Percentiles rank a stretch among this genome's conserved stretches.
Conservation (phyloP, 2,113 vertebrate species). For the Hippocampus guttulatus region DNA sequence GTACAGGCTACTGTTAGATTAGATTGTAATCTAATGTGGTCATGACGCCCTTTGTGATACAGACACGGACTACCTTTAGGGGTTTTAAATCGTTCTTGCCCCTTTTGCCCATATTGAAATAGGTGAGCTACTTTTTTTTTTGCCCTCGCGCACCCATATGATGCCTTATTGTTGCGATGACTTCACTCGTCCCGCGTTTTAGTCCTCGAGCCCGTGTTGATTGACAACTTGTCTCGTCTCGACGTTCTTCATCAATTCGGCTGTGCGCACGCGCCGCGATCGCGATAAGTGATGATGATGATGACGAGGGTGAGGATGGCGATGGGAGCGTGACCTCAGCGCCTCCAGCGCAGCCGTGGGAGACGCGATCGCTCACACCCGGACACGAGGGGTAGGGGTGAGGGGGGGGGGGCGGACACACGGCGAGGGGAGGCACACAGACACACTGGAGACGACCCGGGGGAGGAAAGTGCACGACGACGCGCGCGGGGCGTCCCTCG, state of each 20-base stretch:
- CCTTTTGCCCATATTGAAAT: too few species aligned
- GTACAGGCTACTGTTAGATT: too few species aligned
- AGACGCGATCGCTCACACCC: neutral
- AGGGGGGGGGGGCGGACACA: slow-evolving; percentile 16
- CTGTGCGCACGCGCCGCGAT: slow-evolving; percentile 47
- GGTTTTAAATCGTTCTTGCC: too few species aligned
- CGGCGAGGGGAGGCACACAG: slow-evolving; percentile 20
- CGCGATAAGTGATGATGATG: slow-evolving; percentile 40
- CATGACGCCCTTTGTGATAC: too few species aligned
- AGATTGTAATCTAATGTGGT: too few species aligned
- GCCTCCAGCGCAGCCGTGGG: slow-evolving; percentile 69
- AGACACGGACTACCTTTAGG: too few species aligned
- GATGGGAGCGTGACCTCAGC: slow-evolving; percentile 73
- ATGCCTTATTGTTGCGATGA: neutral
- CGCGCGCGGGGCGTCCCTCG: slow-evolving; percentile 31
- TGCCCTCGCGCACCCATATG: neutral
- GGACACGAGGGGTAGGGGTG: neutral
- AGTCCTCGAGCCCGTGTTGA: neutral
- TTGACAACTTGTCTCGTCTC: slow-evolving; percentile 1
- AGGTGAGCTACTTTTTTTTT: neutral
- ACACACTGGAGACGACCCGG: slow-evolving; percentile 21
- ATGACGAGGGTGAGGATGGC: slow-evolving; percentile 49
- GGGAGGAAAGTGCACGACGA: slow-evolving; percentile 20
- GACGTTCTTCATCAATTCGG: slow-evolving; percentile 25
- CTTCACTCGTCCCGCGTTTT: neutral